A percentile compares a stretch with the other conserved stretches of the same genome.
Conservation (phyloP, 2,797 vertebrate genomes). For the Anolis apletophallus region DNA sequence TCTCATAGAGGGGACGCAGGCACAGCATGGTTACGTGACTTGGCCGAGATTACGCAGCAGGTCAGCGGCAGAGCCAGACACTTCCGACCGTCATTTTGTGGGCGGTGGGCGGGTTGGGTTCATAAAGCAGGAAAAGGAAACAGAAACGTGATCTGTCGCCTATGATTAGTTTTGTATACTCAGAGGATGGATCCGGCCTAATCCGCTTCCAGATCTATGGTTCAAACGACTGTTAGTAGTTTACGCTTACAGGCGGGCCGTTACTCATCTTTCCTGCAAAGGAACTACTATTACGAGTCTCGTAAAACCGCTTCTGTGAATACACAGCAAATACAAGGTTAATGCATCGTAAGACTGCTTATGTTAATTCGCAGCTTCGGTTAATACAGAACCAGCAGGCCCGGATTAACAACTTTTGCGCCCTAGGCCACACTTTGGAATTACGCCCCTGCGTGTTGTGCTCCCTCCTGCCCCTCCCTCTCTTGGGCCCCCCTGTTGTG, state of each 20-base stretch:
- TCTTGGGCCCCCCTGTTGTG: too few relatives aligned
- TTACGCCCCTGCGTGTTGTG: too few relatives aligned
- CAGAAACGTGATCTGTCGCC: background rate
- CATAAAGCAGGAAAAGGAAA: background rate
- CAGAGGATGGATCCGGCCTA: background rate
- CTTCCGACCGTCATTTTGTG: background rate
- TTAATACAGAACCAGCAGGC: too few relatives aligned
- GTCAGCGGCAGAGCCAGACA: constrained; percentile 5
- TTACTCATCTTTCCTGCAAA: background rate
- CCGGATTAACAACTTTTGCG: too few relatives aligned
- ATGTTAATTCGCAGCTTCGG: accelerated
- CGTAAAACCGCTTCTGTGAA: too few relatives aligned
- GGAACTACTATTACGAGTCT: too few relatives aligned
- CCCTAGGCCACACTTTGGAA: too few relatives aligned
- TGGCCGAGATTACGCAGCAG: constrained; percentile 43
- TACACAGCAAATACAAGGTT: too few relatives aligned
- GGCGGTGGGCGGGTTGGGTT: background rate
- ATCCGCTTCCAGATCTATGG: background rate
- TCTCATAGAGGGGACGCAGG: constrained; percentile 9
- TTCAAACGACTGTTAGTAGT: background rate
- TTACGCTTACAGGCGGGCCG: background rate
- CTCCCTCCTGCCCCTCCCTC: too few relatives aligned
- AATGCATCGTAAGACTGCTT: background rate
- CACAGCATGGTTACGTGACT: constrained; percentile 16
- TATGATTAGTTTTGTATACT: background rate